Base-by-base conservation (phyloP, 2,797 vertebrate genomes). In the Carduelis carduelis region DNA sequence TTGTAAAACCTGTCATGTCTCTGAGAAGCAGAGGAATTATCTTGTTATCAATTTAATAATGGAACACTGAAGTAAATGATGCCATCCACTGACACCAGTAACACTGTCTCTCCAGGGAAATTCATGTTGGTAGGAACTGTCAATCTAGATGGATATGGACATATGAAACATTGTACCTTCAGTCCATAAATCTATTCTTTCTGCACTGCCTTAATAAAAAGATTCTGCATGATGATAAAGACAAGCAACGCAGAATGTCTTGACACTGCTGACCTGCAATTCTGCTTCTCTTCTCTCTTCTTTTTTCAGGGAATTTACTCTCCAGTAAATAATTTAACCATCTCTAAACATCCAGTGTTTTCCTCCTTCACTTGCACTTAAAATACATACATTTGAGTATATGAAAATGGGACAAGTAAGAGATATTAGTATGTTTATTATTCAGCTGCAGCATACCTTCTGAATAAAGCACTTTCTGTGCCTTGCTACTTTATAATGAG, bases 1-100 rank as follows among this genome's bases (percentile, higher is more conserved):
- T 97, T 97, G 97, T 98, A 98, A 98, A 98, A 97, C 97, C 97
- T 97, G 98, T 98, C 97, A 98, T 98, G 98, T 98, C 98, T 98
- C 97, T 91, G 97, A 98, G 98, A 98, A 98, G 98, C 98, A 97
- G 94, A 97, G 97, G 98, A 98, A 98, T 97, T 98, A 99, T 98
- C 98, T 99, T 98, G 98, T 99, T 99, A 99, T 98, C 98, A 98
- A 98, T 98, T 98, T 98, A 98, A 98, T 98, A 98, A 98, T 97
- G 97, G 98, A 98, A 97, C 98, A 97, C 76, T 97, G 96, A 98
- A 98, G 98, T 98, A 98, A 98, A 98, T 98, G 98, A 98, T 98
- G 97, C 97, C 97, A 98, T 98, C 98, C 98, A 97, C 97, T 98
- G 98, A 98, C 98, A 98, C 98, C 96, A 97, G 98, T 98, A 98